A percentile compares a stretch with the other conserved stretches of the same genome.
Conservation (phyloP, 2,888 invertebrate species). For the Sinohyriopsis cumingii region DNA sequence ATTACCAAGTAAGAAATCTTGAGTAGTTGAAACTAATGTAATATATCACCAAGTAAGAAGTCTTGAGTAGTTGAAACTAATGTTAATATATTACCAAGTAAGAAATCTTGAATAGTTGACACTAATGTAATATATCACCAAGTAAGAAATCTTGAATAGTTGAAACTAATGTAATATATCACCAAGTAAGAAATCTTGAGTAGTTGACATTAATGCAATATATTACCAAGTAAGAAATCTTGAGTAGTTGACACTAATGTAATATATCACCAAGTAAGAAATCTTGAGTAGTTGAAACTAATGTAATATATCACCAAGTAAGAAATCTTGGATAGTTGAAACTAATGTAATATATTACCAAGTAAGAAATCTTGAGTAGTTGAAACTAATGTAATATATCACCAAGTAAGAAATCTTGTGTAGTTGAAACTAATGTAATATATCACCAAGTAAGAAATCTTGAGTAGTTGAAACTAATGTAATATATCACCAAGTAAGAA, state of each 20-base stretch:
- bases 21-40: no score
- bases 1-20: constrained; percentile 39
- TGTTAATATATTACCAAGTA: constrained; percentile 38
- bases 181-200: constrained; percentile 38
- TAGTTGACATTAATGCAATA: not conserved
- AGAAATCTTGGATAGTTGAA: constrained; percentile 2
- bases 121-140: constrained; percentile 17
- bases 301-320: constrained; percentile 38
- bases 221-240: constrained; percentile 41
- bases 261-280: constrained; percentile 42
- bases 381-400: constrained; percentile 5
- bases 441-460: constrained; percentile 41
- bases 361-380: constrained; percentile 30
- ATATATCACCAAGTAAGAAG: constrained; percentile 42
- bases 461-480: no score
- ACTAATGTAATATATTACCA: constrained; percentile 17
- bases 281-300: no score
- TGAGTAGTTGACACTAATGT: no score
- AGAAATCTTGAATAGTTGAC: constrained; percentile 2
- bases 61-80: no score
- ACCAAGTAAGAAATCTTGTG: constrained; percentile 38
- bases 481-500: constrained; percentile 42
- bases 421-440: not conserved
- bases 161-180: constrained; percentile 5
- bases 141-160: constrained; percentile 30